Percentiles rank a stretch among this genome's conserved stretches.
These are phyloP conservation scores for Austrolebias charrua DNA, from an alignment of 2,797 vertebrate genomes.

Conservation along the genomic window DNA sequence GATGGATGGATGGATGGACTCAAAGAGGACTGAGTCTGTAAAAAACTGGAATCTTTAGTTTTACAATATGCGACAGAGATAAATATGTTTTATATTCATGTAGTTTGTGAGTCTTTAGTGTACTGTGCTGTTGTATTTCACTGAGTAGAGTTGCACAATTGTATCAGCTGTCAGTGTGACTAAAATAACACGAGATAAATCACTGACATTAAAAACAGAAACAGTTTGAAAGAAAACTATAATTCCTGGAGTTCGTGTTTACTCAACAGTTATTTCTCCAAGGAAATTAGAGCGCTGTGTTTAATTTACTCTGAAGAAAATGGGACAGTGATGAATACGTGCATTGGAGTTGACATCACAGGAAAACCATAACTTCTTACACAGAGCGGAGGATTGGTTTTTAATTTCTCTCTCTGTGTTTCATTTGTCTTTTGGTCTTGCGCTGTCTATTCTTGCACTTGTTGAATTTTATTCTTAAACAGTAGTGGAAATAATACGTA, in stretches of 20 bases:
- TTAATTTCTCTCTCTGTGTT: background rate
- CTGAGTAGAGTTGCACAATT: background rate
- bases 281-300: background rate
- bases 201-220: slow-evolving; percentile 1
- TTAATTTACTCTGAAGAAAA: background rate
- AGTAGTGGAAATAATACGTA: background rate
- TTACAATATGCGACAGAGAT: background rate
- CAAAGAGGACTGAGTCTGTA: too few relatives aligned
- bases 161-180: background rate
- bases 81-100: background rate
- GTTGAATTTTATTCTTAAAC: background rate
- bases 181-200: slow-evolving; percentile 15
- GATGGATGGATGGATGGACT: too few relatives aligned
- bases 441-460: background rate
- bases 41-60: too few relatives aligned
- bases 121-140: background rate
- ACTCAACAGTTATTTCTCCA: slow-evolving; percentile 1
- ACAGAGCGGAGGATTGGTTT: background rate
- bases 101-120: background rate
- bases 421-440: background rate
- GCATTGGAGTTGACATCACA: slow-evolving; percentile 3
- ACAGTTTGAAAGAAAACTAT: background rate
- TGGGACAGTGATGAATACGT: background rate
- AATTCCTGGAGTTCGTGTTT: slow-evolving; percentile 2
- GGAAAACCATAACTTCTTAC: slow-evolving; percentile 3